Evolutionary conservation across 1,140 invertebrate genomes (phyloP).

Genomic region (Oryctes rhinoceros): DNA sequence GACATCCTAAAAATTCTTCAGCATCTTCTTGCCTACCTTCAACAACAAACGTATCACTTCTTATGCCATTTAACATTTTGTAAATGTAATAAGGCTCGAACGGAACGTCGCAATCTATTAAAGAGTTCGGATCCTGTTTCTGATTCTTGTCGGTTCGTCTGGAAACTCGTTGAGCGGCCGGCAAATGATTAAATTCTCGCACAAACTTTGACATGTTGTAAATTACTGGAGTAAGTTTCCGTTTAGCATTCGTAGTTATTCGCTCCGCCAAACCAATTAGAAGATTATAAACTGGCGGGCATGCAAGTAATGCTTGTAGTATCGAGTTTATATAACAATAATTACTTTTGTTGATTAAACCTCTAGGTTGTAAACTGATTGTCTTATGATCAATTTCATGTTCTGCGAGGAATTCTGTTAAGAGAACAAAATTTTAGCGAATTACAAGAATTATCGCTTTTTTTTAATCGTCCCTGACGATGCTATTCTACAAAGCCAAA

Average conservation of each 20-base stretch:
- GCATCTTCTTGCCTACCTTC: slow-evolving; percentile 93
- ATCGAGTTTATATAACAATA: slow-evolving; percentile 97
- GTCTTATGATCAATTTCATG: slow-evolving; percentile 78
- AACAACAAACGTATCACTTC: slow-evolving; percentile 73
- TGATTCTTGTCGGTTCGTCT: slow-evolving; percentile 59
- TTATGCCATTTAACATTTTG: slow-evolving; percentile 80
- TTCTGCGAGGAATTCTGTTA: slow-evolving; percentile 75
- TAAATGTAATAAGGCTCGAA: slow-evolving; percentile 87
- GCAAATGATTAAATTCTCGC: slow-evolving; percentile 73
- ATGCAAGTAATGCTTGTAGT: slow-evolving; percentile 88
- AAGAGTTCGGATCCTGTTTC: slow-evolving; percentile 62
- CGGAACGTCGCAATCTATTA: slow-evolving; percentile 68
- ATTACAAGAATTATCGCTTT: too few relatives aligned
- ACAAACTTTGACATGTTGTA: slow-evolving; percentile 83
- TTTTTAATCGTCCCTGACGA: too few relatives aligned
- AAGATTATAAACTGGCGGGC: slow-evolving; percentile 93
- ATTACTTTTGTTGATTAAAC: slow-evolving; percentile 90
- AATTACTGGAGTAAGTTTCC: slow-evolving; percentile 83
- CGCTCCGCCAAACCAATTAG: slow-evolving; percentile 75
- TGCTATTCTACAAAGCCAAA: too few relatives aligned
- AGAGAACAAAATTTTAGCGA: slow-evolving; percentile 45
- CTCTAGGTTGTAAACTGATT: slow-evolving; percentile 81
- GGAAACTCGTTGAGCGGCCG: slow-evolving; percentile 61
- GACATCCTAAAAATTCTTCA: slow-evolving; percentile 91
- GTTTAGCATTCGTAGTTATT: slow-evolving; percentile 64